Percentiles rank a stretch among this genome's conserved stretches.
phyloP scores from a whole-genome alignment of 2,113 vertebrate species.

The human (Homo sapiens) region GRCh38 chr6:41939501-41940000 shows the following conservation, averaged over 20 bases:
- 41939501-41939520: slow-evolving; percentile 19
- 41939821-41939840: slow-evolving; percentile 25
- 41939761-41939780: slow-evolving; percentile 20
- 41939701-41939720: slow-evolving; percentile 43
- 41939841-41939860: slow-evolving; percentile 28
- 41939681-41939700: slow-evolving; percentile 3
- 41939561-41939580: slow-evolving; percentile 78
- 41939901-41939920: slow-evolving; percentile 76
- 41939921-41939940: slow-evolving; percentile 33
- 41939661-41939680: slow-evolving; percentile 69
- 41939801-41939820: slow-evolving; percentile 18
- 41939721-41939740: slow-evolving; percentile 27
- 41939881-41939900: slow-evolving; percentile 56
- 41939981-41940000: slow-evolving; percentile 62
- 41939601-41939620: slow-evolving; percentile 74
- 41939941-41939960: slow-evolving; percentile 68
- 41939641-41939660: slow-evolving; percentile 74
- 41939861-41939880: slow-evolving; percentile 57
- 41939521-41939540: slow-evolving; percentile 61
- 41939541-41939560: slow-evolving; percentile 71
- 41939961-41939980: slow-evolving; percentile 67
- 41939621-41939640: slow-evolving; percentile 59
- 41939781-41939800: not conserved
- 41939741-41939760: slow-evolving; percentile 59
- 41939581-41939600: slow-evolving; percentile 75